phyloP scores from a whole-genome alignment of 2,113 vertebrate species.

The Lycaon pictus region DNA sequence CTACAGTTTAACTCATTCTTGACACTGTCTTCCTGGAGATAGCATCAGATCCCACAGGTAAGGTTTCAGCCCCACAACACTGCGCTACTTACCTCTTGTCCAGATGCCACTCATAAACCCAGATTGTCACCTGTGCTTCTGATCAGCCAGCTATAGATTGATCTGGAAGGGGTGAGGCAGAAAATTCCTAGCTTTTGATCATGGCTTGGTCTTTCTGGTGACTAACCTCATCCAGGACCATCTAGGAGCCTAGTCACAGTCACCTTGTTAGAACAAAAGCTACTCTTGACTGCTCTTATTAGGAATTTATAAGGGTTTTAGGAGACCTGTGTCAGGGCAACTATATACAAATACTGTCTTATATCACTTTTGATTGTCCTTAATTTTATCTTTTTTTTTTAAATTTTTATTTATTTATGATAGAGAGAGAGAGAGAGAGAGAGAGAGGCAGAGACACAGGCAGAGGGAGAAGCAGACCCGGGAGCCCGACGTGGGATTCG shows the following conservation, averaged over 20 bases:
- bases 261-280: not conserved
- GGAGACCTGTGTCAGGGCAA: not conserved
- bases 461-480: too few species aligned
- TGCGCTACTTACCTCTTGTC: not conserved
- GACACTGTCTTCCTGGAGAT: not conserved
- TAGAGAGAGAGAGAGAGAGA: too few species aligned
- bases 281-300: not conserved
- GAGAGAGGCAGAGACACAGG: too few species aligned
- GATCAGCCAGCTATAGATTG: not conserved
- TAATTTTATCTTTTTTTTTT: not conserved
- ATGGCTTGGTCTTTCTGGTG: not conserved
- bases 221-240: not conserved
- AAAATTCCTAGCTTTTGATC: not conserved
- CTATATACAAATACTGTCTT: not conserved
- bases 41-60: not conserved
- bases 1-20: not conserved
- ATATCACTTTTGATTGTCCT: not conserved
- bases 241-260: not conserved
- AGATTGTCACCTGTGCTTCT: not conserved
- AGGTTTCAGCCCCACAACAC: not conserved
- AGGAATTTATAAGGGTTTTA: not conserved
- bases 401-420: too few species aligned
- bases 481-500: too few species aligned
- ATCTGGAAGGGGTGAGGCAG: not conserved
- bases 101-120: not conserved